Conservation (phyloP, 2,888 invertebrate genomes). For the Corbicula japonica region DNA sequence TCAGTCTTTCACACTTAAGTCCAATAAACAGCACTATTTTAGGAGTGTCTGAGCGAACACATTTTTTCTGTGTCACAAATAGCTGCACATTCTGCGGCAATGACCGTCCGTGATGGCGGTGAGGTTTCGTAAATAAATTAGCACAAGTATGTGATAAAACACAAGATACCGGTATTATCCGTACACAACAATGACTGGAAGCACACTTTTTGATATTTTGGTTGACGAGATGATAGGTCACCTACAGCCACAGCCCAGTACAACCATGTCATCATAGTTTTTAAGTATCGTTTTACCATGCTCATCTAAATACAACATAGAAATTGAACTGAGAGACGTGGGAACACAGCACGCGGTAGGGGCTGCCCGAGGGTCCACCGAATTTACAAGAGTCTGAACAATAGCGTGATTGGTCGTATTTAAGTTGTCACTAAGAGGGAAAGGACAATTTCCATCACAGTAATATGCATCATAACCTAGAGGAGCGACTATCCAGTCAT, state of each 20-base stretch:
- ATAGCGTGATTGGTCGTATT: slow-evolving; percentile 99
- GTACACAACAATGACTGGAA: slow-evolving; percentile 46
- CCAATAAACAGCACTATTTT: slow-evolving; percentile 2
- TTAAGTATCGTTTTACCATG: slow-evolving; percentile 98
- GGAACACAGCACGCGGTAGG: slow-evolving; percentile 99
- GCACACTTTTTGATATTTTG: slow-evolving; percentile 48
- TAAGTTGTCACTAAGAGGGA: slow-evolving; percentile 96
- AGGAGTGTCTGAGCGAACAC: slow-evolving; percentile 24
- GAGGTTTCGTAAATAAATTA: slow-evolving; percentile 39
- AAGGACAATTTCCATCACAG: slow-evolving; percentile 98
- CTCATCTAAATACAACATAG: slow-evolving; percentile 98
- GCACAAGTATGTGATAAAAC: slow-evolving; percentile 48
- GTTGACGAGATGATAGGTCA: slow-evolving; percentile 85
- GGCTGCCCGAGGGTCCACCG: slow-evolving; percentile 95
- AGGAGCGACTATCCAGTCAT: slow-evolving; percentile 99
- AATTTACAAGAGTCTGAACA: slow-evolving; percentile 98
- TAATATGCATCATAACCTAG: slow-evolving; percentile 98
- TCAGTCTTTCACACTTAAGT: too few relatives aligned
- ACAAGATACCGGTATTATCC: slow-evolving; percentile 53
- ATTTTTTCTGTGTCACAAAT: slow-evolving; percentile 9
- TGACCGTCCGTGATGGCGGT: slow-evolving; percentile 35
- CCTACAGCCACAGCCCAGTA: slow-evolving; percentile 99
- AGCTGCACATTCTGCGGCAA: slow-evolving; percentile 7
- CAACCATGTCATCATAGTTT: slow-evolving; percentile 99
- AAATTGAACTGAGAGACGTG: slow-evolving; percentile 96